Evolutionary conservation across 2,113 vertebrate genomes (phyloP), one percentile per base, ranked within the genome.

Genomic region (Ascaphus truei): DNA sequence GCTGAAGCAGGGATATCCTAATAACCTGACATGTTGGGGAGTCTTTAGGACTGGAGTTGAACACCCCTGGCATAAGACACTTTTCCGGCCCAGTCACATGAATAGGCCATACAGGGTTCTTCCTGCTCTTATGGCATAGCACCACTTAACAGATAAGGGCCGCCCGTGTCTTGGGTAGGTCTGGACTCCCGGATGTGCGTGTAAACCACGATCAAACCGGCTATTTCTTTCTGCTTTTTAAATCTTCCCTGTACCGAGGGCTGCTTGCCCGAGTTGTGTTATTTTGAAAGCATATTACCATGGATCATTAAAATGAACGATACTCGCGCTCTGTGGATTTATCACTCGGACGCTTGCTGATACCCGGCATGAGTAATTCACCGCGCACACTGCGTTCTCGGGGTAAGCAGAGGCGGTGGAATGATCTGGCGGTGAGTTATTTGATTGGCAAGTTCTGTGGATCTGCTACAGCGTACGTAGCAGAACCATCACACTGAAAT

Each of bases 391-490:
- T 20, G 61, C 20, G 1, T 64, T 36, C 62, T 36, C 20, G 16
- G 6, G 31, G 45, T 18, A 15, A 64, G 30, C 22, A 26, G 31
- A 64, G 62, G 62, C 36, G 47, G 47, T 51, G 47, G 47, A 64
- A 37, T 63, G 33, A 50, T 36, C 52, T 64, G 22, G 31, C 22
- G 22, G 47, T 36, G 45, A 50, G 18, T 64, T 36, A 64, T 52
- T 26, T 64, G 62, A 64, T 52, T 64, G 62, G 31, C 45, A 51
- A 37, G 62, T 36, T 22, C 62, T 39, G 22, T 50, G 61, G 62
- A 64, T 25, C 15, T 25, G 48, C 23, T 64, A 27, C 30, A 11
- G 45, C 50, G 16, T 50, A 51, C 7, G 61, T 63, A 63, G 61
- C 61, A 50, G 18, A 15, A 34, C 45, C 18, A 33, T 47, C 30